These are phyloP conservation scores for Rhynchotus rufescens DNA, from an alignment of 2,797 vertebrate genomes.

Conservation along the genomic window DNA sequence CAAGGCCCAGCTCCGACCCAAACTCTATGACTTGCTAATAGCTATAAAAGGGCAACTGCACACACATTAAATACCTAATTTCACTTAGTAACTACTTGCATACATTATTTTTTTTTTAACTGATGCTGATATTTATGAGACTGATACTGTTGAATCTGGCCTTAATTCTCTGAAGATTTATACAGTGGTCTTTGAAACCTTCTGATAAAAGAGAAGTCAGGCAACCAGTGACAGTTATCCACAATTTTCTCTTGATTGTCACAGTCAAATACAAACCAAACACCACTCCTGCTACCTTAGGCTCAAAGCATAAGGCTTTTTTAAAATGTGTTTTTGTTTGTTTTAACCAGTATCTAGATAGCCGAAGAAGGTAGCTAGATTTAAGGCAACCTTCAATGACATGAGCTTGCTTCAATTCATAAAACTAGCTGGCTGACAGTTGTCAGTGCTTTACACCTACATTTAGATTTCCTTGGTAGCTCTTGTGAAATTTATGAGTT, in stretches of 20 bases:
- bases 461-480: slow-evolving; percentile 30
- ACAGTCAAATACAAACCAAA: not conserved
- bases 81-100: not conserved
- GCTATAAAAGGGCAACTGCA: not conserved
- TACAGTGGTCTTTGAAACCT: not conserved
- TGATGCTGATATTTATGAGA: not conserved
- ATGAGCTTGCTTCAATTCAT: not conserved
- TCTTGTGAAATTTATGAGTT: not conserved
- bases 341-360: not conserved
- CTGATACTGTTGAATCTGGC: not conserved
- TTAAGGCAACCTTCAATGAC: not conserved
- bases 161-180: not conserved
- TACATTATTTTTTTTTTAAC: not conserved
- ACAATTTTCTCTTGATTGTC: not conserved
- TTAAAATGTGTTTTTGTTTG: not conserved
- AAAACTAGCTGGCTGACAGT: not conserved
- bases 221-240: not conserved
- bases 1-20: not conserved
- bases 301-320: not conserved
- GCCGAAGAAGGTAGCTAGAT: not conserved
- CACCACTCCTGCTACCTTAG: not conserved
- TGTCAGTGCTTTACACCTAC: not conserved
- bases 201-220: not conserved
- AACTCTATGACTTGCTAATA: not conserved
- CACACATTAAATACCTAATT: not conserved